Conservation (phyloP, 2,888 invertebrate genomes). For the Heteromyza rotundicornis region DNA sequence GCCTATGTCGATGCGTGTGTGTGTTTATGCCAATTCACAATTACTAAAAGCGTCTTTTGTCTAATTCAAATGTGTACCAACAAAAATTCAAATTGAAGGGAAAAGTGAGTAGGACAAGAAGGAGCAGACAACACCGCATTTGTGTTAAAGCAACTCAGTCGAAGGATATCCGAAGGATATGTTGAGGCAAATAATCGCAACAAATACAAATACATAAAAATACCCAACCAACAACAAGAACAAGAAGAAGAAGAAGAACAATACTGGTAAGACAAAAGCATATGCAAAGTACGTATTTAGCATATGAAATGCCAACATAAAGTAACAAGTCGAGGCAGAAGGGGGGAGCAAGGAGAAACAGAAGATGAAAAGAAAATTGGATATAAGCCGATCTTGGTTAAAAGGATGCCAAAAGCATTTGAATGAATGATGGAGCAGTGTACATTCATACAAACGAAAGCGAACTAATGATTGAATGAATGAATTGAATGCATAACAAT, state of each 20-base stretch:
- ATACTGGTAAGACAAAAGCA: conserved; percentile 24
- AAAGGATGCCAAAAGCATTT: not conserved
- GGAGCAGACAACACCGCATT: not conserved
- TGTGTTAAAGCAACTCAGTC: not conserved
- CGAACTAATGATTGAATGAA: too few species aligned
- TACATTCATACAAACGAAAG: too few species aligned
- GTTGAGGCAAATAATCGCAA: not conserved
- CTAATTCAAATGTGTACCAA: not conserved
- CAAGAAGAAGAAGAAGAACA: conserved; percentile 7
- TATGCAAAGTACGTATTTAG: conserved; percentile 44
- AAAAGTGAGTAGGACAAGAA: not conserved
- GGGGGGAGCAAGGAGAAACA: not conserved
- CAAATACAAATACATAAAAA: not conserved
- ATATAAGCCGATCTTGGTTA: conserved; percentile 1
- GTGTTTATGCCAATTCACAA: conserved; percentile 1
- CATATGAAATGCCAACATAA: conserved; percentile 36
- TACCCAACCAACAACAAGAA: conserved; percentile 8
- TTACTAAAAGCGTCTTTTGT: not conserved
- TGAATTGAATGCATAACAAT: too few species aligned
- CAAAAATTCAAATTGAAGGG: not conserved
- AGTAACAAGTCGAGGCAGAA: not conserved
- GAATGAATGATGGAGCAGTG: too few species aligned
- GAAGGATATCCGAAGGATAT: not conserved
- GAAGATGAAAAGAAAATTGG: not conserved
- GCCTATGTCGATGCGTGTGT: conserved; percentile 28